These are phyloP conservation scores for Matsumyia berberina DNA, from an alignment of 2,888 invertebrate genomes.

Conservation along the genomic window DNA sequence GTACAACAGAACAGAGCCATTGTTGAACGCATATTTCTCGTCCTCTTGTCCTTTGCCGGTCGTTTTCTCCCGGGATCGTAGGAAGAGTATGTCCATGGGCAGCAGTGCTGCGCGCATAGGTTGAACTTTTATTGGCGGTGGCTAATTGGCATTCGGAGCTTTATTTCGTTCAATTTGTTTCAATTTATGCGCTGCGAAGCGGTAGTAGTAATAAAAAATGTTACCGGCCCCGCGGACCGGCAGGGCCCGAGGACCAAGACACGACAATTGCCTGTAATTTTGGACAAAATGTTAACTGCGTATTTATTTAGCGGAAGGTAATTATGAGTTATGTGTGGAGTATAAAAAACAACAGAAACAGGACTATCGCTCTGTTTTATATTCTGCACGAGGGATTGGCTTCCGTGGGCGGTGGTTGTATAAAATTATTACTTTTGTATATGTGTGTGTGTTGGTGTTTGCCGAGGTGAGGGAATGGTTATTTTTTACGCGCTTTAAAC, in stretches of 20 bases:
- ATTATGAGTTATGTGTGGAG: conserved; percentile 71
- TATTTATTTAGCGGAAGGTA: conserved; percentile 72
- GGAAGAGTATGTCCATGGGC: conserved; percentile 8
- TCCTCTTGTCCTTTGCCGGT: background rate
- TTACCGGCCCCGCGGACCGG: conserved; percentile 28
- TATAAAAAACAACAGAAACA: conserved; percentile 38
- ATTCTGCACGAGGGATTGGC: background rate
- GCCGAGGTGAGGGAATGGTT: conserved; percentile 17
- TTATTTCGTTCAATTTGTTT: conserved; percentile 75
- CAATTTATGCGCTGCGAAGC: conserved; percentile 66
- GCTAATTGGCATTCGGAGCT: conserved; percentile 69
- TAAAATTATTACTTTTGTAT: conserved; percentile 43
- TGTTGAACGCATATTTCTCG: conserved; percentile 26
- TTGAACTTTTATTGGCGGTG: conserved; percentile 64
- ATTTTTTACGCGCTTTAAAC: conserved; percentile 51
- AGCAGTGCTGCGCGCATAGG: background rate
- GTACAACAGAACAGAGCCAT: conserved; percentile 22
- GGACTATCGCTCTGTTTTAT: background rate
- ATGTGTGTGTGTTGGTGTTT: no score
- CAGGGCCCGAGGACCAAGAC: conserved; percentile 2
- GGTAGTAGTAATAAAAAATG: conserved; percentile 54
- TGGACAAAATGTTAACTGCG: conserved; percentile 67
- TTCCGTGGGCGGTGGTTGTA: conserved; percentile 18
- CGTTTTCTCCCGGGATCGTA: no score
- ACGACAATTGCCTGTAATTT: conserved; percentile 57